Conservation (phyloP, 2,797 vertebrate species). For the Trichosurus vulpecula region DNA sequence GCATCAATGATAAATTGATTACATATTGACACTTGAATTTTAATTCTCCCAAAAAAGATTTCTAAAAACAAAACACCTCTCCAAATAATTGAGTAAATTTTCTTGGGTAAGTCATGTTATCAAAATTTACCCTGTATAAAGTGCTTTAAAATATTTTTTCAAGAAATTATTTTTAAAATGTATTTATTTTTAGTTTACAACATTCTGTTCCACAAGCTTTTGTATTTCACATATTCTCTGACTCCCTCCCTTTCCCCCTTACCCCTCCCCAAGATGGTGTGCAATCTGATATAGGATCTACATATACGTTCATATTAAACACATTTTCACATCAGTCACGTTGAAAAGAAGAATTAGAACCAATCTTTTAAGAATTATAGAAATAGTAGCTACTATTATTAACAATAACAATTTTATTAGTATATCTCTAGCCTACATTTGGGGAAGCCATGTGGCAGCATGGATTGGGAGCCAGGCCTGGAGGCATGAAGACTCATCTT, state of each 20-base stretch:
- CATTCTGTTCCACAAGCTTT: too few relatives aligned
- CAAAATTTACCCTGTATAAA: background rate
- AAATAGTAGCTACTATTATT: background rate
- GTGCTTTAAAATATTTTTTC: background rate
- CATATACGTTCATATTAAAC: too few relatives aligned
- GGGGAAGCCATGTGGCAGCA: background rate
- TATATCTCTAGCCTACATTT: background rate
- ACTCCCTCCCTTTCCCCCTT: too few relatives aligned
- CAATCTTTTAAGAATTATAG: background rate
- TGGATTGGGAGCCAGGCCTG: background rate
- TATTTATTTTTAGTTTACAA: too few relatives aligned
- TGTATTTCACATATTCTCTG: too few relatives aligned
- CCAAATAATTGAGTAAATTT: background rate
- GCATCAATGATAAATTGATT: background rate
- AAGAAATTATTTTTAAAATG: too few relatives aligned
- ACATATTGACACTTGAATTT: background rate
- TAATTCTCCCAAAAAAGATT: background rate
- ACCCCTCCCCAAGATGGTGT: too few relatives aligned
- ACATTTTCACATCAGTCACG: too few relatives aligned
- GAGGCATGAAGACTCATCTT: background rate
- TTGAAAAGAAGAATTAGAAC: too few relatives aligned
- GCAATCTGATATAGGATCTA: too few relatives aligned
- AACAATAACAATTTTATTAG: background rate
- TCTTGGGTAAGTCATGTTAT: background rate
- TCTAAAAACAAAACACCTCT: background rate